Evolutionary conservation across 2,113 vertebrate genomes (phyloP).

Genomic region (Megatriorchis doriae): DNA sequence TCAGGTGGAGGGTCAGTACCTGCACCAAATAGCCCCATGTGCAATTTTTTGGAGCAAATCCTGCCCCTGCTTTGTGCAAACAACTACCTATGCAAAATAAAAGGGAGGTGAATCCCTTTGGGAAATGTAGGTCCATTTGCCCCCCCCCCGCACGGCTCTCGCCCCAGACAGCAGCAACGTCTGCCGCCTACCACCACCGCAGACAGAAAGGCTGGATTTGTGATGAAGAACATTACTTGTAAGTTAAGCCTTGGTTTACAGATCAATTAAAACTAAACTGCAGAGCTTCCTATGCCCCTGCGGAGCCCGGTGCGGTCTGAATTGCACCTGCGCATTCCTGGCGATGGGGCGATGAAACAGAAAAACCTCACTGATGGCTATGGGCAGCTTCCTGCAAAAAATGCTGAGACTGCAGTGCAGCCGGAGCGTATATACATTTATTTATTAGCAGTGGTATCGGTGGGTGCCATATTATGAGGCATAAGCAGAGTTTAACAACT

Average conservation of each 20-base stretch:
- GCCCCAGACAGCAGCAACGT: background rate
- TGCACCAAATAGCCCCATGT: accelerated
- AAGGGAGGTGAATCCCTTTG: background rate
- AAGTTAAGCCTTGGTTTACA: background rate
- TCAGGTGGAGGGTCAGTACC: background rate
- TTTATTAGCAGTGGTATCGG: background rate
- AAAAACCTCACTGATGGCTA: background rate
- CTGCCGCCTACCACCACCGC: background rate
- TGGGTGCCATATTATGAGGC: background rate
- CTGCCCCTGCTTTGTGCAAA: background rate
- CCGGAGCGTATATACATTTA: accelerated
- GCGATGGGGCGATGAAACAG: background rate
- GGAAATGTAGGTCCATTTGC: background rate
- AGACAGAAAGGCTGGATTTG: background rate
- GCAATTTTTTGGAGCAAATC: background rate
- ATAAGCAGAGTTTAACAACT: background rate
- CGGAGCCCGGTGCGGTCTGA: background rate
- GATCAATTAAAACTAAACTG: conserved; percentile 9
- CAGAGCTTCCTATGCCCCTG: background rate
- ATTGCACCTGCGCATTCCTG: background rate
- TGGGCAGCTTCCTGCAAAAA: background rate
- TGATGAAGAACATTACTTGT: background rate
- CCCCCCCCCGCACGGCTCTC: background rate
- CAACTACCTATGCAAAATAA: background rate
- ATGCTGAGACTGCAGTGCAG: background rate